Evolutionary conservation across 2,113 vertebrate genomes (phyloP).

Genomic region (Cinclus cinclus): DNA sequence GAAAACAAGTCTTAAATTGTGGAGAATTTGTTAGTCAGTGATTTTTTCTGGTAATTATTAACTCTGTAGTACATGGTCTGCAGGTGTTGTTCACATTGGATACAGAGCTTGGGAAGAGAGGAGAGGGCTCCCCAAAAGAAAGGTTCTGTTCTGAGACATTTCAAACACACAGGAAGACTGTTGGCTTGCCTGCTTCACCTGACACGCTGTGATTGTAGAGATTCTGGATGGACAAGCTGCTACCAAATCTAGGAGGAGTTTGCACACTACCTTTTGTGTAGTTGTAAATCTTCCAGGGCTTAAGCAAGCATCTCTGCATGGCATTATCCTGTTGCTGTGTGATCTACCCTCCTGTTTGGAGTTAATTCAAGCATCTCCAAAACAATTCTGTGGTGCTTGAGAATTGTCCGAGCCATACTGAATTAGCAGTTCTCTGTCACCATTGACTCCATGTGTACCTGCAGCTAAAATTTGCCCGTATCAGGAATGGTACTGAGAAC

Average conservation of each 20-base stretch:
- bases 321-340: background rate
- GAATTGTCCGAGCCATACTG: background rate
- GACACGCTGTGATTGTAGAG: background rate
- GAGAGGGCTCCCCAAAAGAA: background rate
- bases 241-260: background rate
- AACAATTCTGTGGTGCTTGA: background rate
- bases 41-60: background rate
- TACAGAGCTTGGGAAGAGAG: background rate
- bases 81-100: background rate
- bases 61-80: background rate
- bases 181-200: fast-evolving
- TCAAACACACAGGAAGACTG: background rate
- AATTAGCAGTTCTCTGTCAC: background rate
- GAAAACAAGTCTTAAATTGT: background rate
- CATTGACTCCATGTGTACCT: background rate
- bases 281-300: background rate
- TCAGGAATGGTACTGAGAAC: background rate
- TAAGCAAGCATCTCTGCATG: background rate
- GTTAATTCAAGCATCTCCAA: background rate
- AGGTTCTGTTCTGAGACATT: background rate
- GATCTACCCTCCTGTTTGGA: background rate
- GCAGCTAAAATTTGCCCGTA: background rate
- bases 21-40: background rate
- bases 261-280: background rate
- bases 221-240: background rate